Conservation (phyloP, 2,797 vertebrate genomes). For the Euphonia xanthogaster region DNA sequence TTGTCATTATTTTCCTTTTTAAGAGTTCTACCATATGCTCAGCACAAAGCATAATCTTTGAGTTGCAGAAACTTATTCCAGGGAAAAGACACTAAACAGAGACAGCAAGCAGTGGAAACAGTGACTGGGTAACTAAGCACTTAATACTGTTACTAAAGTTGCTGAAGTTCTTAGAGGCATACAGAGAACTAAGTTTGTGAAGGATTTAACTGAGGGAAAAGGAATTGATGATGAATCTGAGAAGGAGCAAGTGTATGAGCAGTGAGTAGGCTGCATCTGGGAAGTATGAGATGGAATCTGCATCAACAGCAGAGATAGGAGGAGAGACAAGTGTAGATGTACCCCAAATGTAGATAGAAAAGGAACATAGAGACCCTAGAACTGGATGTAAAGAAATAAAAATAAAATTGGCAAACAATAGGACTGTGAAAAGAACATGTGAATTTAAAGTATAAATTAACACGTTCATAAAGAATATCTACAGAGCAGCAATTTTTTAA, state of each 20-base stretch:
- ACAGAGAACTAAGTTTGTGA: background rate
- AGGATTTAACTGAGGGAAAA: background rate
- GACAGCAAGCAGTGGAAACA: background rate
- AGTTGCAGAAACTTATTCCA: background rate
- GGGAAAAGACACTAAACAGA: background rate
- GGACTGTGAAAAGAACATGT: rapidly evolving
- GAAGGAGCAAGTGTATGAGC: background rate
- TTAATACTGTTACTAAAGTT: background rate
- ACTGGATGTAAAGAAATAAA: background rate
- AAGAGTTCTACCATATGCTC: background rate
- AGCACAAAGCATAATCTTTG: background rate
- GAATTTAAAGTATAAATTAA: background rate
- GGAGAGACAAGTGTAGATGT: background rate
- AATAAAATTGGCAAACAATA: background rate
- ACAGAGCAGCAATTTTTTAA: background rate
- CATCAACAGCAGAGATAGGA: background rate
- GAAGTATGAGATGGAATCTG: background rate
- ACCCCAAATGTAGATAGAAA: background rate
- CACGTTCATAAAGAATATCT: background rate
- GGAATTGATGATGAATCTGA: background rate
- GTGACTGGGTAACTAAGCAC: background rate
- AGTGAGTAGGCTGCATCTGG: background rate
- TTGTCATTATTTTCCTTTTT: background rate
- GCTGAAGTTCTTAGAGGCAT: background rate
- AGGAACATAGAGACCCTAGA: background rate